A percentile compares a stretch with the other conserved stretches of the same genome.
These are phyloP conservation scores for Cyprinodon variegatus DNA, from an alignment of 2,113 vertebrate species.

Conservation along the genomic window DNA sequence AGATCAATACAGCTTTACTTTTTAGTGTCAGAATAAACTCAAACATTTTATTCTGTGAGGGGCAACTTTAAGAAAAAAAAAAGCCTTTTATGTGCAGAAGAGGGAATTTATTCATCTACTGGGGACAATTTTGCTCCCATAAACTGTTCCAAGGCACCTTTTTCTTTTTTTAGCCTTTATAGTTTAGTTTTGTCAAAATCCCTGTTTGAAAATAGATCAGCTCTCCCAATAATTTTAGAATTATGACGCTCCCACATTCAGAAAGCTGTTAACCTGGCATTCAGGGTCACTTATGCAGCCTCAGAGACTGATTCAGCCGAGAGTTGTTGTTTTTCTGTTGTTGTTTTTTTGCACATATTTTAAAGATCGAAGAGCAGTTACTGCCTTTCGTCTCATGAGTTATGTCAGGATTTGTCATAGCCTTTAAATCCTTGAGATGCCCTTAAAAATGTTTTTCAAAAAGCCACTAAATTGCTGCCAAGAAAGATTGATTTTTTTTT, in stretches of 20 bases:
- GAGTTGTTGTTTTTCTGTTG: neutral
- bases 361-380: slow-evolving; percentile 16
- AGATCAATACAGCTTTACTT: slow-evolving; percentile 50
- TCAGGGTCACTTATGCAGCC: slow-evolving; percentile 48
- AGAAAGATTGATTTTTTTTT: neutral
- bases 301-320: neutral
- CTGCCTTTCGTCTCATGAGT: slow-evolving; percentile 4
- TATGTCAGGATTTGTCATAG: neutral
- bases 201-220: slow-evolving; percentile 63
- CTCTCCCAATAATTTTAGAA: slow-evolving; percentile 52
- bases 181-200: slow-evolving; percentile 54
- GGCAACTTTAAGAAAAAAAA: slow-evolving; percentile 1
- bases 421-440: slow-evolving; percentile 31
- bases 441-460: slow-evolving; percentile 10
- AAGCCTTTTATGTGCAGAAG: slow-evolving; percentile 31
- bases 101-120: slow-evolving; percentile 62
- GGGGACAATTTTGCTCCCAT: slow-evolving; percentile 60
- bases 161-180: slow-evolving; percentile 64
- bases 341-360: neutral
- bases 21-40: slow-evolving; percentile 30
- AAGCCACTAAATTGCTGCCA: neutral
- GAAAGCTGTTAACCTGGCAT: slow-evolving; percentile 39
- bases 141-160: slow-evolving; percentile 50
- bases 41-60: slow-evolving; percentile 16
- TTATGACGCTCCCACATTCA: slow-evolving; percentile 45